A percentile compares a stretch with the other conserved stretches of the same genome.
phyloP scores from a whole-genome alignment of 1,140 invertebrate species.

The Drosophila bocki region DNA sequence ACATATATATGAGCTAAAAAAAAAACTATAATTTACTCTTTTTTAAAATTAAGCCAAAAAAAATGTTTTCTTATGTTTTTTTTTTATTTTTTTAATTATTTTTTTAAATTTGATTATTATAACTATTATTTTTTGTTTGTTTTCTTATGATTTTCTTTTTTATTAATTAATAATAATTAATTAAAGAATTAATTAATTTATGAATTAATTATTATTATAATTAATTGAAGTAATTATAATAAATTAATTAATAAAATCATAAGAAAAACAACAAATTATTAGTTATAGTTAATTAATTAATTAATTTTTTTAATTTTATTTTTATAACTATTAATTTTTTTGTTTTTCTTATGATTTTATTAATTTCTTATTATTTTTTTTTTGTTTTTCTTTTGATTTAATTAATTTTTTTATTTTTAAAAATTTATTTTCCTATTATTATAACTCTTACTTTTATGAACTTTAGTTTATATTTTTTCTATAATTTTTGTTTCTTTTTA shows the following conservation, averaged over 20 bases:
- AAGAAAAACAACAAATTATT: too few species aligned
- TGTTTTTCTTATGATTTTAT: background rate
- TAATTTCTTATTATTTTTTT: conserved; percentile 3
- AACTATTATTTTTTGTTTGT: too few species aligned
- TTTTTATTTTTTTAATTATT: background rate
- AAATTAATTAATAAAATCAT: too few species aligned
- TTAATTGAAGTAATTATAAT: too few species aligned
- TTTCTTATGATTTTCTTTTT: too few species aligned
- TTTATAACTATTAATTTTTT: background rate
- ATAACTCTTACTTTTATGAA: conserved; percentile 2
- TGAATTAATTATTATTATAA: too few species aligned
- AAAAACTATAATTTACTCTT: background rate
- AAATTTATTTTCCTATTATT: conserved; percentile 5
- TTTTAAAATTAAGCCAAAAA: conserved; percentile 15
- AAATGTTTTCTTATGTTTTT: conserved; percentile 14
- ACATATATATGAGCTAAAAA: background rate
- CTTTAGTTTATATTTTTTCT: conserved; percentile 15
- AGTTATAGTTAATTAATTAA: too few species aligned
- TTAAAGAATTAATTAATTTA: too few species aligned
- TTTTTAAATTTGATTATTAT: background rate
- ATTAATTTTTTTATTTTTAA: background rate
- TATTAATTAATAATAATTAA: too few species aligned
- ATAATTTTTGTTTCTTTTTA: background rate
- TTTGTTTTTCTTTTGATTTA: too few species aligned
- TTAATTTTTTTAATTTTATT: background rate